Base-by-base conservation (phyloP, 2,113 vertebrate genomes). In the Fukomys damarensis region DNA sequence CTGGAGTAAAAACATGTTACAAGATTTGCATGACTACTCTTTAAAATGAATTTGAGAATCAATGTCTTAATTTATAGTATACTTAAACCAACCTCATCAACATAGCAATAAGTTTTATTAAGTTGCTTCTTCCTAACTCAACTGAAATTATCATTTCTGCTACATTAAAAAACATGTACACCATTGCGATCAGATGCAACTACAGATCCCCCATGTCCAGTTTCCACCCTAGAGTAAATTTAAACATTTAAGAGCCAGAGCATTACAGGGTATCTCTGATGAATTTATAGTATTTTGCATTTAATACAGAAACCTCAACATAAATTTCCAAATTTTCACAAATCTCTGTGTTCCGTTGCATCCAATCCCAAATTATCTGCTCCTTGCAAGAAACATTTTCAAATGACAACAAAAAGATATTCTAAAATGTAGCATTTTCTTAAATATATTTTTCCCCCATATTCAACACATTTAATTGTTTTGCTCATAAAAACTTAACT, bases 41-140 rank as follows among this genome's bases (percentile, higher is more conserved):
- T 92, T 91, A 85, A 11, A 88, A 65, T 92, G 70, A 58, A 93
- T 95, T 68, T 63, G 26, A 92, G 19, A 12, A 46, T 80, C 35
- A 49, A 74, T 93, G 38, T 74, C 9, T 94, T 88, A 49, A 63
- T 91, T 91, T 94, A 38, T 17, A 41, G 4, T 63, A n/a, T 61
- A 32, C 79, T 41, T 32, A 93, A 90, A 88, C 2, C 9, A 86
- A 81, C 1, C 24, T n/a, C 54, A 7, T 82, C 61, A 77, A 76
- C 54, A 89, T 20, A 74, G 41, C 14, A 41, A n/a, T 70, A n/a
- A 58, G 66, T 86, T 80, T 95, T 89, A 74, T 54, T 22, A 76
- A 82, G 56, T 85, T 86, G 35, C 82, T 89, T 20, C 86, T 92
- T 90, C 46, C 7, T 92, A 87, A 92, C 66, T 81, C 43, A 87